Percentiles rank a stretch among this genome's conserved stretches.
Evolutionary conservation across 2,888 invertebrate genomes (phyloP).

Genomic region (Pollenia labialis): DNA sequence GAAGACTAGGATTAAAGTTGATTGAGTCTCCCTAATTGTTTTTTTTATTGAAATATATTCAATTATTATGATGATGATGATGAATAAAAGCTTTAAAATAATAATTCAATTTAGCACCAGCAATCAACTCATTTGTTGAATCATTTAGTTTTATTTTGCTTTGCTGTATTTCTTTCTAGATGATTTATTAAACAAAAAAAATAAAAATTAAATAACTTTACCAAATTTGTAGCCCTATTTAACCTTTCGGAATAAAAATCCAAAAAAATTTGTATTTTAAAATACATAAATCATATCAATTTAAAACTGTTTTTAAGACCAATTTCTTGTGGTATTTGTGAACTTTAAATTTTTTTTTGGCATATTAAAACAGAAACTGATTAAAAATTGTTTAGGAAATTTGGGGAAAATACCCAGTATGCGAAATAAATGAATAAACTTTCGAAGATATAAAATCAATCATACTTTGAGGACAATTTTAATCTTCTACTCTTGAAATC

Average conservation of each 20-base stretch:
- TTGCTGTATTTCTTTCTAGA: conserved; percentile 21
- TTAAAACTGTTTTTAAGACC: too few relatives aligned
- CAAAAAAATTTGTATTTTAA: conserved; percentile 1
- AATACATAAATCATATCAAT: conserved; percentile 20
- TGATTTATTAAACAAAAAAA: conserved; percentile 32
- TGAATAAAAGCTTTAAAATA: conserved; percentile 37
- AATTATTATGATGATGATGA: conserved; percentile 46
- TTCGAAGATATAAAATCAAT: too few relatives aligned
- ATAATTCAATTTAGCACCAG: conserved; percentile 57
- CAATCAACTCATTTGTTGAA: conserved; percentile 35
- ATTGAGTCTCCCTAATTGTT: conserved; percentile 20
- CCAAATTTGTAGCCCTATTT: conserved; percentile 46
- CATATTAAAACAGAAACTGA: too few relatives aligned
- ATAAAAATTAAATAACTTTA: conserved; percentile 32
- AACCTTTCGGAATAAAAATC: conserved; percentile 44
- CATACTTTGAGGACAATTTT: too few relatives aligned
- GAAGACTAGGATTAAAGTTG: too few relatives aligned
- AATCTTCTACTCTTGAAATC: too few relatives aligned
- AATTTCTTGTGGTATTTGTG: too few relatives aligned
- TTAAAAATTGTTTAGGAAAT: too few relatives aligned
- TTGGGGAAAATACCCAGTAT: too few relatives aligned
- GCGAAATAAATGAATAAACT: too few relatives aligned
- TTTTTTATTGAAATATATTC: conserved; percentile 41
- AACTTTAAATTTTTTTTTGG: too few relatives aligned
- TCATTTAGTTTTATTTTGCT: conserved; percentile 17